Evolutionary conservation across 2,113 vertebrate genomes (phyloP), one percentile per base, ranked within the genome.

Genomic region (Hiodon alosoides): DNA sequence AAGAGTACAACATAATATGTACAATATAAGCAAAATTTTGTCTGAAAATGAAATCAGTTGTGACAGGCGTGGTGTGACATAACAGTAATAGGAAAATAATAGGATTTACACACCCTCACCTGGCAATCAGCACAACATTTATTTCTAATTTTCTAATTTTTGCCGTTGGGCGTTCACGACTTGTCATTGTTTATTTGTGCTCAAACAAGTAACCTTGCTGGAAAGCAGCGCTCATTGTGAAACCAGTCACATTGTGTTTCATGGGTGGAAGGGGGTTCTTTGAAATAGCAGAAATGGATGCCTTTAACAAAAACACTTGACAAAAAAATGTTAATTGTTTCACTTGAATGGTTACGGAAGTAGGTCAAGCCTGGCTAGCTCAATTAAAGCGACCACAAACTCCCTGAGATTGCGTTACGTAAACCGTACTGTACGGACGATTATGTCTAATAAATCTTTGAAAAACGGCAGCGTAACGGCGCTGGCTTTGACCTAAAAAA

Each of bases 361-460:
- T 89, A 88, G 87, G 86, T 88, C 85, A 89, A 79, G 79, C 83
- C 83, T 77, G 79, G 83, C 83, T 81, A 84, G 82, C 82, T 85
- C 71, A 86, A 88, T 87, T 85, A 78, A 85, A 83, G 80, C 57
- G 79, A n/a, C 31, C 54, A 46, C 5, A 60, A 71, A 71, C 55
- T 59, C 13, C n/a, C 31, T 31, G 31, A 31, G 31, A 31, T 31
- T 31, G 31, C 31, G 31, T 31, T 31, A 31, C 31, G 31, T 31
- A 31, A 31, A 31, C 31, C 31, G 31, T 31, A 31, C 31, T 31
- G 31, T 31, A 31, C 31, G 31, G 31, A 31, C 31, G 31, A 31
- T 14, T 59, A 11, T 3, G 14, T 69, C 77, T 59, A 14, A 59
- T 7, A 9, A 59, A 59, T 59, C 9, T 31, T 31, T 31, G 31